Evolutionary conservation across 2,797 vertebrate species (phyloP), one percentile per base, ranked within the genome.

Genomic region (Schizopygopsis malacanthus): DNA sequence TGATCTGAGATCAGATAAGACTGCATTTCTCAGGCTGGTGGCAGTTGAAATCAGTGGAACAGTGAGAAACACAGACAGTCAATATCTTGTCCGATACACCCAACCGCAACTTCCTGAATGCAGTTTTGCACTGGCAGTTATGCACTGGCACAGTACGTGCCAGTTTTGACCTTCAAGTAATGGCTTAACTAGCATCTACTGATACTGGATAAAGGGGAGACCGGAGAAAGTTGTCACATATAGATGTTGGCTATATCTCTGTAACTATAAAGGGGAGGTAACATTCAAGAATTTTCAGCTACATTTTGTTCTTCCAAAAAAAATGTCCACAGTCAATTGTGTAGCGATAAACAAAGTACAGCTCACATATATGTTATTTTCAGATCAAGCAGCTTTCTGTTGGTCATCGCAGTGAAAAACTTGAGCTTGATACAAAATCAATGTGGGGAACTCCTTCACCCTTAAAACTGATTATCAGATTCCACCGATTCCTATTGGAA

Each of bases 1-100:
- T 25, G 89, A 93, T 93, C 89, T 76, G n/a, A 80, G 77, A 50
- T 47, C 82, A 89, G 94, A 94, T 94, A 88, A 65, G 11, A 73
- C 88, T 72, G 54, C 12, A 59, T 77, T 28, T 28, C 63, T 76
- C 61, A 41, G n/a, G 0, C 28, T 47, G 47, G 22, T 47, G 47
- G 22, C 12, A 65, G 37, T 54, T 71, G 11, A 45, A 15, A 83
- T 59, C 22, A 43, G 20, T 50, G 4, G 43, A n/a, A 65, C 4
- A n/a, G 9, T 41, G 18, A 76, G 33, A 83, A 65, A 76, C 20
- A 70, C 47, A 71, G 63, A 50, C 6, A 18, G 28, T n/a, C 2
- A 6, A 3, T 67, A 28, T 41, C 72, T 12, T 4, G 47, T 72
- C 50, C 43, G 9, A 56, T 71, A 56, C 22, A 72, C 2, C 33